Evolutionary conservation across 1,140 invertebrate genomes (phyloP).

Genomic region (Calliopsis andreniformis): DNA sequence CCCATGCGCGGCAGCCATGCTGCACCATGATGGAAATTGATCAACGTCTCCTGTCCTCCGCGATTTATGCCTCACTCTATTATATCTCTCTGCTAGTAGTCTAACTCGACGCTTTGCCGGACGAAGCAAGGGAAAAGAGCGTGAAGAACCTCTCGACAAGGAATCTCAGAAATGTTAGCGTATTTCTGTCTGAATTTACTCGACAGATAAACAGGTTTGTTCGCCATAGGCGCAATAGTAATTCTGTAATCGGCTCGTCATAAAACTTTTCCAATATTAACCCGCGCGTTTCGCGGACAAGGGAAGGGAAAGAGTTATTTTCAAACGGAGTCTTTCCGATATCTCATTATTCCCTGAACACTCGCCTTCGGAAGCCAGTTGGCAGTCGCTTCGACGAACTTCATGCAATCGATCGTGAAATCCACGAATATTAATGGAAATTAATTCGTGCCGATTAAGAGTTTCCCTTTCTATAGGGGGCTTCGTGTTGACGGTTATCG

Average conservation of each 20-base stretch:
- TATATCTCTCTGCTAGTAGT: no score
- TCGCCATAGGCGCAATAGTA: background rate
- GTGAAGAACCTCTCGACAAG: background rate
- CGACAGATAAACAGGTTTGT: background rate
- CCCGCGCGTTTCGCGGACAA: no score
- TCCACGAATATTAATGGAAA: slow-evolving; percentile 45
- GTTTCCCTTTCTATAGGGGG: slow-evolving; percentile 34
- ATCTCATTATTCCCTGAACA: slow-evolving; percentile 29
- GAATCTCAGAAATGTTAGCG: no score
- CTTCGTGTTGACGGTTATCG: background rate
- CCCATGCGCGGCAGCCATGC: background rate
- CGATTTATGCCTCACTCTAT: background rate
- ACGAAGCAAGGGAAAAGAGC: no score
- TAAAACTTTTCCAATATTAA: slow-evolving; percentile 35
- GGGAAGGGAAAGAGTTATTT: slow-evolving; percentile 20
- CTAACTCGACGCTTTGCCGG: no score
- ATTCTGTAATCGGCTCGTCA: background rate
- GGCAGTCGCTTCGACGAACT: slow-evolving; percentile 11
- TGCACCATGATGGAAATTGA: slow-evolving; percentile 10
- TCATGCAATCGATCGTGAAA: slow-evolving; percentile 43
- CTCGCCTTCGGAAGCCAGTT: background rate
- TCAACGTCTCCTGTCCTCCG: background rate
- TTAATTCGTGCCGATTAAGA: slow-evolving; percentile 42
- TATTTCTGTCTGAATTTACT: background rate
- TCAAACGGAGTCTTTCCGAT: background rate